These are phyloP conservation scores for Leptinotarsa haldemani DNA, from an alignment of 2,888 invertebrate genomes.

Conservation along the genomic window DNA sequence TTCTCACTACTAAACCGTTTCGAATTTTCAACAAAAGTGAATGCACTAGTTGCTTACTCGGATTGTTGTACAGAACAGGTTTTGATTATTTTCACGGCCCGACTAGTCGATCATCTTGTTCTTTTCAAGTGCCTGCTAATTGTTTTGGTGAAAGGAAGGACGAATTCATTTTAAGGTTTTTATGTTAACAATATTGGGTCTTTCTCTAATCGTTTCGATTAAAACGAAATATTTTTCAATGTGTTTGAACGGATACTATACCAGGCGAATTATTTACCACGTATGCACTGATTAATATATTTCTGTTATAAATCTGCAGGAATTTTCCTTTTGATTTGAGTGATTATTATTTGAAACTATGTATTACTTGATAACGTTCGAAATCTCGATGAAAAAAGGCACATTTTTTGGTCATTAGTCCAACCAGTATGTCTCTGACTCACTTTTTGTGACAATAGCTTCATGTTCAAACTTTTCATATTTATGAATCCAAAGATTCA, in stretches of 20 bases:
- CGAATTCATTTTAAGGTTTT: not conserved
- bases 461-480: no score
- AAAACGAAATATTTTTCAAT: not conserved
- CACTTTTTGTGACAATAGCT: no score
- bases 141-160: conserved; percentile 3
- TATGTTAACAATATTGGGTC: not conserved
- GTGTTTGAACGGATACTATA: not conserved
- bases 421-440: no score
- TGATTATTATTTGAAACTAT: no score
- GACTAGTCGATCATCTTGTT: not conserved
- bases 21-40: conserved; percentile 18
- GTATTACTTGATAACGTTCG: no score
- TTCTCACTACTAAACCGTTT: conserved; percentile 12
- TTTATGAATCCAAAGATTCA: no score
- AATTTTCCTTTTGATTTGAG: no score
- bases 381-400: no score
- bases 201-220: not conserved
- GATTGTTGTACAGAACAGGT: conserved; percentile 12
- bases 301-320: no score
- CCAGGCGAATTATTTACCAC: no score
- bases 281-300: no score
- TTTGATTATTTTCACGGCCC: conserved; percentile 11
- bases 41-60: conserved; percentile 1
- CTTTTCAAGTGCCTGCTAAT: not conserved
- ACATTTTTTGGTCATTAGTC: no score